phyloP scores from a whole-genome alignment of 2,888 invertebrate genomes.

The Nineta flava region DNA sequence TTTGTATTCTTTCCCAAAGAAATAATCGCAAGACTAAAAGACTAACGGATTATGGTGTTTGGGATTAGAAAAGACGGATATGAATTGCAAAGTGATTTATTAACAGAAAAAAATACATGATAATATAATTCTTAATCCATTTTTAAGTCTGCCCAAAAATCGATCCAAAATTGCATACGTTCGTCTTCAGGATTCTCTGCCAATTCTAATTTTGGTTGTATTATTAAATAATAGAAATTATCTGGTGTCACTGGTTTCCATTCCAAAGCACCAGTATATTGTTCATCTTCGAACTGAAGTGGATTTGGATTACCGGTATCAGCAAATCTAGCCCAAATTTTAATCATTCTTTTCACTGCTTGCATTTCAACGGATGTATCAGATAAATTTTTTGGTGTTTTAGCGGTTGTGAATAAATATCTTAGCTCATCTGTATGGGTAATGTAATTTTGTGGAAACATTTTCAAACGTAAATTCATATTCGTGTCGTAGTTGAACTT shows the following conservation, averaged over 20 bases:
- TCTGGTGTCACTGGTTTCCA: slow-evolving; percentile 9
- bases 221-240: slow-evolving; percentile 8
- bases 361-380: background rate
- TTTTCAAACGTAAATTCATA: too few relatives aligned
- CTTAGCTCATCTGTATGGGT: background rate
- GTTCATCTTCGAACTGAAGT: background rate
- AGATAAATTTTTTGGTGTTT: background rate
- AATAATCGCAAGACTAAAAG: too few relatives aligned
- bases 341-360: background rate
- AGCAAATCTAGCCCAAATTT: background rate
- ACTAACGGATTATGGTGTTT: too few relatives aligned
- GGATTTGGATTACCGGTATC: background rate
- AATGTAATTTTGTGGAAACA: too few relatives aligned
- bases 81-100: too few relatives aligned
- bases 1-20: too few relatives aligned
- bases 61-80: too few relatives aligned
- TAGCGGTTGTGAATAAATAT: background rate
- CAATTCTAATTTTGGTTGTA: slow-evolving; percentile 6
- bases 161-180: slow-evolving; percentile 9
- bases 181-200: slow-evolving; percentile 9
- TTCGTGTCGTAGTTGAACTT: too few relatives aligned
- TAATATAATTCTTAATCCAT: background rate
- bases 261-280: background rate
- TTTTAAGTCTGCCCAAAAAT: background rate
- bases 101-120: background rate